Evolutionary conservation across 2,113 vertebrate genomes (phyloP).

Genomic region (Aphelocoma coerulescens): DNA sequence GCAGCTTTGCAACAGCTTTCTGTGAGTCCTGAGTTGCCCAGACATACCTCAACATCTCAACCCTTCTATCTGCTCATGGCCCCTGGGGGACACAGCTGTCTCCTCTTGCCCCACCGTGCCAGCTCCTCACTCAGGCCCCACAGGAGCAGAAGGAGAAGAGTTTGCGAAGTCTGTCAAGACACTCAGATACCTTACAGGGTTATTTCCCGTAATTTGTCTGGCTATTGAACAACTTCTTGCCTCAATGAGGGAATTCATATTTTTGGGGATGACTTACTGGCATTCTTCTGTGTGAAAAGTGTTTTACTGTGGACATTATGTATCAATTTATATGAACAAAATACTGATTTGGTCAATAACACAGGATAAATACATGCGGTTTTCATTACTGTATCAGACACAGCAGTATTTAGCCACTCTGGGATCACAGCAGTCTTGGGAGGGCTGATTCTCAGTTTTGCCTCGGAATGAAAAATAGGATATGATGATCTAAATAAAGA

Average conservation of each 20-base stretch:
- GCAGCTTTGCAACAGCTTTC: not conserved
- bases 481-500: not conserved
- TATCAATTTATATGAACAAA: not conserved
- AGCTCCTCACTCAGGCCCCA: not conserved
- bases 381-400: not conserved
- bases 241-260: not conserved
- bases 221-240: not conserved
- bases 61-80: not conserved
- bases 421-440: not conserved
- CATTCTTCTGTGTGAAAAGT: not conserved
- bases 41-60: not conserved
- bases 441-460: not conserved
- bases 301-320: not conserved
- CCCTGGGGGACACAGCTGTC: not conserved
- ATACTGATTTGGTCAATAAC: not conserved
- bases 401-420: not conserved
- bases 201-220: not conserved
- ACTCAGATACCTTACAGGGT: not conserved
- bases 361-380: not conserved
- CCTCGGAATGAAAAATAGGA: constrained; percentile 14
- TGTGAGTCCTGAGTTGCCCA: not conserved
- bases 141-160: fast-evolving
- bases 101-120: fast-evolving
- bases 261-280: not conserved
- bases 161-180: not conserved